These are phyloP conservation scores for Tenualosa ilisha DNA, from an alignment of 2,797 vertebrate genomes.

Conservation along the genomic window DNA sequence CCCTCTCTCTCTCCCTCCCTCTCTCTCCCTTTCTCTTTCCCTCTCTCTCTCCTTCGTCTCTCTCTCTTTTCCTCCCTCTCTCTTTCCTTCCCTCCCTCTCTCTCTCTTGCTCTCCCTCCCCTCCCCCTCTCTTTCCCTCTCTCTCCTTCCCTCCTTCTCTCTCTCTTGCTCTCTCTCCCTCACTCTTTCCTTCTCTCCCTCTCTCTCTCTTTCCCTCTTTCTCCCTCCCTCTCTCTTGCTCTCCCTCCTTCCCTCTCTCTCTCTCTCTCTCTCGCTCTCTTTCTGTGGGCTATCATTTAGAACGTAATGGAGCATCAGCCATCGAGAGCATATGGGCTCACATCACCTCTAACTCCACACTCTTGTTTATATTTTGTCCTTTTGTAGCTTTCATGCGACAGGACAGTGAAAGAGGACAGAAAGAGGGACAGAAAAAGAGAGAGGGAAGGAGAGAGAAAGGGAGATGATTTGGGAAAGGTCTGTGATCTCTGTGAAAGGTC, in stretches of 20 bases:
- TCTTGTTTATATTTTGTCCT: too few relatives aligned
- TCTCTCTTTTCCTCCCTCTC: too few relatives aligned
- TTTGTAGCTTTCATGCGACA: neutral
- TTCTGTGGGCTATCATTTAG: neutral
- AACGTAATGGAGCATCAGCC: neutral
- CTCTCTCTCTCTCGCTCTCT: neutral
- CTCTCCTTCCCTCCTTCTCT: neutral
- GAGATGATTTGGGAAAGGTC: too few relatives aligned
- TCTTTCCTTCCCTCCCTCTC: too few relatives aligned
- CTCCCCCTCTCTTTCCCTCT: neutral
- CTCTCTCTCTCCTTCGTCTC: too few relatives aligned
- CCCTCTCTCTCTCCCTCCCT: too few relatives aligned
- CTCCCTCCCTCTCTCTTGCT: neutral
- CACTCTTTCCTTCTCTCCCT: too few relatives aligned
- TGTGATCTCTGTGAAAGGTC: too few relatives aligned
- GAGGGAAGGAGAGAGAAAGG: neutral
- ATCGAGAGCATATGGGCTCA: neutral
- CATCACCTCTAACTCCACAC: neutral
- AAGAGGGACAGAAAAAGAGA: too few relatives aligned
- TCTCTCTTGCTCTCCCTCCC: neutral
- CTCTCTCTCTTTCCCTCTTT: too few relatives aligned
- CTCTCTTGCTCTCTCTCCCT: constrained; percentile 16
- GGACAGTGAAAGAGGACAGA: too few relatives aligned
- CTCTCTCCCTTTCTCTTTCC: too few relatives aligned
- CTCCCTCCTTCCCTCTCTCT: neutral